These are phyloP conservation scores for Oenanthe oenanthe DNA, from an alignment of 2,113 vertebrate species.

Conservation along the genomic window DNA sequence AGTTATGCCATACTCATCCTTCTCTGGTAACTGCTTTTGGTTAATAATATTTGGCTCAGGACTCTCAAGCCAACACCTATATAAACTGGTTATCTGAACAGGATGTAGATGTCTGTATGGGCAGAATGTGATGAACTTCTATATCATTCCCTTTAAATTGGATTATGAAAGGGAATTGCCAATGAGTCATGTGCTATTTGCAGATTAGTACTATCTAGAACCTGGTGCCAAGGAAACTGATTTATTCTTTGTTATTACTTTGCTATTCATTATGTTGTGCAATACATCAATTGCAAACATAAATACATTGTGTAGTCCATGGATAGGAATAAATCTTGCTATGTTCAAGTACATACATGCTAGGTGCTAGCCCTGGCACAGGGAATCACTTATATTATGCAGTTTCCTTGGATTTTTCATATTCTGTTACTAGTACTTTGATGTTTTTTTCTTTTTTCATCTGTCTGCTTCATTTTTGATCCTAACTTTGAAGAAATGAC, in stretches of 20 bases:
- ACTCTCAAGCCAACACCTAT: not conserved
- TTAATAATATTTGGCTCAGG: not conserved
- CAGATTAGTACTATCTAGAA: not conserved
- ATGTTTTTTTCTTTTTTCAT: not conserved
- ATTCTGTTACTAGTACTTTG: not conserved
- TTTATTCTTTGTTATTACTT: constrained; percentile 34
- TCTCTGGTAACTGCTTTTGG: not conserved
- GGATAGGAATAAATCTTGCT: not conserved
- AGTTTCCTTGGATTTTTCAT: not conserved
- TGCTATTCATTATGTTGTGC: constrained; percentile 1
- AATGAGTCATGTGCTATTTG: not conserved
- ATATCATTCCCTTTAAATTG: not conserved
- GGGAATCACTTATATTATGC: not conserved
- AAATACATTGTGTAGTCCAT: not conserved
- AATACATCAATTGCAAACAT: constrained; percentile 2
- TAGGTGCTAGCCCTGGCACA: not conserved
- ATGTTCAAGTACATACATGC: rapidly evolving
- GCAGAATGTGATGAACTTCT: not conserved
- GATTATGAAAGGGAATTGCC: constrained; percentile 9
- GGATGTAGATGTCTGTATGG: not conserved
- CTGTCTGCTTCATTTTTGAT: not conserved
- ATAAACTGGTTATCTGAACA: not conserved
- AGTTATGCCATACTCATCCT: not conserved
- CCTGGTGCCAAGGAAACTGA: not conserved
- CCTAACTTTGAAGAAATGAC: not conserved